Evolutionary conservation across 2,888 invertebrate species (phyloP).

Genomic region (Tetragonisca angustula): DNA sequence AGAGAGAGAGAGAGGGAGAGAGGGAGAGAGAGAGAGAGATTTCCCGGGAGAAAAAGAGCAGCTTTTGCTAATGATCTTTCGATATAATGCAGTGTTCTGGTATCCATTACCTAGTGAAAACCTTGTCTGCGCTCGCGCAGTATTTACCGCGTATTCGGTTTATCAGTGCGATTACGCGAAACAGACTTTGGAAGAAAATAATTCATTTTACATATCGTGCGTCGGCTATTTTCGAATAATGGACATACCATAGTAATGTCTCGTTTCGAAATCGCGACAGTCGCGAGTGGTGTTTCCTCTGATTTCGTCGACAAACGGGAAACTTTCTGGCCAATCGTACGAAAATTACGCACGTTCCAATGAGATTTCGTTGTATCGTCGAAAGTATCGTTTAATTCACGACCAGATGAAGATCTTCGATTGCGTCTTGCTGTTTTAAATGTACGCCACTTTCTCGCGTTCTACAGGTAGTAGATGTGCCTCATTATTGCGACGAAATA

Average conservation of each 20-base stretch:
- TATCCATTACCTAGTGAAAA: conserved; percentile 12
- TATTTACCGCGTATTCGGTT: conserved; percentile 27
- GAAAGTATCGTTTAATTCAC: neutral
- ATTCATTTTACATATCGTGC: neutral
- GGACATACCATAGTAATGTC: neutral
- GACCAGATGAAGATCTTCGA: neutral
- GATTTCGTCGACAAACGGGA: too few species aligned
- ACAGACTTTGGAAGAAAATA: neutral
- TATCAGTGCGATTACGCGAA: conserved; percentile 12
- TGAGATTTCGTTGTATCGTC: neutral
- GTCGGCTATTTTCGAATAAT: neutral
- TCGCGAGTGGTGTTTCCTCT: neutral
- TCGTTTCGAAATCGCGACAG: neutral
- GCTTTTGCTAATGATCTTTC: neutral
- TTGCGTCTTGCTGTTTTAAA: neutral
- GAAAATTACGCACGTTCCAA: neutral
- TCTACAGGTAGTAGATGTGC: neutral
- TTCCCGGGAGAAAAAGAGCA: neutral
- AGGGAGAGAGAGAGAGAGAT: neutral
- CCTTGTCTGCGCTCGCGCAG: conserved; percentile 48
- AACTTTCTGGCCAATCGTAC: neutral
- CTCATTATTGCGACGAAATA: conserved; percentile 6
- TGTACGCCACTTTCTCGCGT: neutral
- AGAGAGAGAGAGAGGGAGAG: neutral
- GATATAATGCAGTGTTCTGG: conserved; percentile 21